phyloP scores from a whole-genome alignment of 2,797 vertebrate genomes.

The Ambastaia sidthimunki region DNA sequence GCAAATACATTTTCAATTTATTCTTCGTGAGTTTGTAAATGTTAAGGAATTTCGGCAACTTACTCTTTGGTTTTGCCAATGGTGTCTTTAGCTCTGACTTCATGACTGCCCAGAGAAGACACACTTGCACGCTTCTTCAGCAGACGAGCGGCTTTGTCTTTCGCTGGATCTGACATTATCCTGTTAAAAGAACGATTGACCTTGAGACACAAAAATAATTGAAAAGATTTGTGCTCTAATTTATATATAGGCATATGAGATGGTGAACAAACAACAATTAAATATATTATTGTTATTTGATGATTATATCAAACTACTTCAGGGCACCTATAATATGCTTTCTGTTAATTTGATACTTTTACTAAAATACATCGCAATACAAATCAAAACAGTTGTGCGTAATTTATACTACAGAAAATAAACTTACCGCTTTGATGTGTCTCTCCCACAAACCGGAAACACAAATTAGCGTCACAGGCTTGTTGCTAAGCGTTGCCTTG shows the following conservation, averaged over 20 bases:
- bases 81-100: conserved; percentile 71
- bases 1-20: background rate
- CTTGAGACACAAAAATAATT: background rate
- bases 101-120: conserved; percentile 75
- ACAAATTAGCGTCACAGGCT: background rate
- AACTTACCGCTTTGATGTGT: conserved; percentile 9
- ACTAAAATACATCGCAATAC: background rate
- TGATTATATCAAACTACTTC: background rate
- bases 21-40: background rate
- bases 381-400: background rate
- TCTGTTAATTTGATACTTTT: background rate
- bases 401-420: background rate
- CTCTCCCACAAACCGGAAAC: conserved; percentile 29
- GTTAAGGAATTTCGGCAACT: conserved; percentile 54
- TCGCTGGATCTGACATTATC: conserved; percentile 75
- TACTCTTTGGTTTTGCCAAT: conserved; percentile 78
- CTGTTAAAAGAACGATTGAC: background rate
- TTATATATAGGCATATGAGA: background rate
- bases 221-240: too few relatives aligned
- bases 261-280: background rate
- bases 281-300: background rate
- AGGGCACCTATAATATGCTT: background rate
- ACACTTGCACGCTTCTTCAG: conserved; percentile 75
- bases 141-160: conserved; percentile 71
- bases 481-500: conserved; percentile 47